phyloP scores from a whole-genome alignment of 2,113 vertebrate species.

The Seriola dumerili region DNA sequence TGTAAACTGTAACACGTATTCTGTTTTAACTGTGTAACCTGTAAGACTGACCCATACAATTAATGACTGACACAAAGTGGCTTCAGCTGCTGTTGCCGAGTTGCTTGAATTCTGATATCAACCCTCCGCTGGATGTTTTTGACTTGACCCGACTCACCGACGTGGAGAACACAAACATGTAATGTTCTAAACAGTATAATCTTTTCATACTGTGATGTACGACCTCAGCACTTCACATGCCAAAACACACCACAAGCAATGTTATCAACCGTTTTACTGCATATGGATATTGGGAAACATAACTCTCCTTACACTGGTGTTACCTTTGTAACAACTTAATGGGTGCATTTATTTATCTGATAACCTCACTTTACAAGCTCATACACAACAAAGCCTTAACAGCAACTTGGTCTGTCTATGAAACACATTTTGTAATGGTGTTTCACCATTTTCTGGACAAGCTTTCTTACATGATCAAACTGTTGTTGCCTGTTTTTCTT shows the following conservation, averaged over 20 bases:
- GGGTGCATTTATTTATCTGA: slow-evolving; percentile 45
- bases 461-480: slow-evolving; percentile 17
- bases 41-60: not conserved
- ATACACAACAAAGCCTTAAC: slow-evolving; percentile 70
- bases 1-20: slow-evolving; percentile 10
- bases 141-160: not conserved
- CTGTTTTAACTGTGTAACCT: slow-evolving; percentile 21
- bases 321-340: slow-evolving; percentile 26
- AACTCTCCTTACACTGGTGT: slow-evolving; percentile 22
- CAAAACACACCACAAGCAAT: slow-evolving; percentile 51
- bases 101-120: not conserved
- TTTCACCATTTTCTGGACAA: slow-evolving; percentile 32
- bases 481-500: slow-evolving; percentile 43
- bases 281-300: not conserved
- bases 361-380: slow-evolving; percentile 58
- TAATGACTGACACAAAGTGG: not conserved
- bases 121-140: slow-evolving; percentile 8
- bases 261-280: slow-evolving; percentile 34
- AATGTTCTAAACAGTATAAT: slow-evolving; percentile 17
- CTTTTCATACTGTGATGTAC: slow-evolving; percentile 46
- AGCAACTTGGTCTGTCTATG: slow-evolving; percentile 39
- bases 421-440: slow-evolving; percentile 19
- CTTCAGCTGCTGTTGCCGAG: not conserved
- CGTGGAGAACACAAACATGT: slow-evolving; percentile 13
- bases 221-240: slow-evolving; percentile 67